phyloP scores from a whole-genome alignment of 2,888 invertebrate species.

The Argyresthia goedartella region DNA sequence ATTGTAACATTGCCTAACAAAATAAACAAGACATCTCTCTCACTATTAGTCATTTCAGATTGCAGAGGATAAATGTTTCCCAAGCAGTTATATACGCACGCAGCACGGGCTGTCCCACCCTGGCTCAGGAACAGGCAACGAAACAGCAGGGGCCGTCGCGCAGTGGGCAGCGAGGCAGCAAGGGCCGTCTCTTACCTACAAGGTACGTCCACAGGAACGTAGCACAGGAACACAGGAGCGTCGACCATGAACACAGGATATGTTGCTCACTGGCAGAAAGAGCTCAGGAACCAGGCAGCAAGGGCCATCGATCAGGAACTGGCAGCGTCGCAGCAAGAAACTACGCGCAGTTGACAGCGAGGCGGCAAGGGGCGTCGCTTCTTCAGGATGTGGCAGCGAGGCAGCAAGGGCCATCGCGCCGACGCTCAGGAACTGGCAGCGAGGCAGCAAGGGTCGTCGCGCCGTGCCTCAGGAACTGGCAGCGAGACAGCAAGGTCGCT shows the following conservation, averaged over 20 bases:
- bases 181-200: too few species aligned
- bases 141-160: too few species aligned
- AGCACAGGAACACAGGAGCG: neutral
- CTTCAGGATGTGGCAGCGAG: neutral
- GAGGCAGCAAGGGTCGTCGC: neutral
- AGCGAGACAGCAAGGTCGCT: neutral
- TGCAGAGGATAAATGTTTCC: too few species aligned
- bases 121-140: too few species aligned
- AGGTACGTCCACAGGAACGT: neutral
- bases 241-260: neutral
- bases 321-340: neutral
- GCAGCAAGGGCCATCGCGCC: neutral
- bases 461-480: neutral
- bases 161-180: too few species aligned
- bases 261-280: neutral
- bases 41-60: too few species aligned
- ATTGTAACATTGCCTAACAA: too few species aligned
- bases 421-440: neutral
- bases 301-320: neutral
- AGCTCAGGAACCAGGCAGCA: neutral
- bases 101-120: too few species aligned
- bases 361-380: neutral
- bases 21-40: too few species aligned
- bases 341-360: neutral
- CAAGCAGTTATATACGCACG: too few species aligned